These are phyloP conservation scores for Drosophila ogumai DNA, from an alignment of 1,140 invertebrate genomes.

Conservation along the genomic window DNA sequence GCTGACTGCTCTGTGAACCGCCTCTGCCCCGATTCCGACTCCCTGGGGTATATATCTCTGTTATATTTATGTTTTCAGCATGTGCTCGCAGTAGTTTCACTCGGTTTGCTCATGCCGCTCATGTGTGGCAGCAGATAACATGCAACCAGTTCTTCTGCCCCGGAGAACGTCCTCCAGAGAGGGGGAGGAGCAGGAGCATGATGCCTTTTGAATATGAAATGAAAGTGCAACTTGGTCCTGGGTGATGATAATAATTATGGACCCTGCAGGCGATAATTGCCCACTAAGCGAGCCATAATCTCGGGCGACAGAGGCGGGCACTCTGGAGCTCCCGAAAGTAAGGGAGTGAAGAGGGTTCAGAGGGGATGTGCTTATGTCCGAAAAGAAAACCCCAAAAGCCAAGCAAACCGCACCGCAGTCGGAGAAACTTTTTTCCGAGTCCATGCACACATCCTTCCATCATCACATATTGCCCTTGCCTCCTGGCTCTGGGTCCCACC, in stretches of 20 bases:
- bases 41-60: conserved; percentile 53
- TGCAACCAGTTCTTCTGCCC: conserved; percentile 39
- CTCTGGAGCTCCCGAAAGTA: not conserved
- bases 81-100: conserved; percentile 46
- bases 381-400: conserved; percentile 54
- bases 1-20: conserved; percentile 1
- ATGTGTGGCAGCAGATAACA: conserved; percentile 65
- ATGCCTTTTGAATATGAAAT: conserved; percentile 77
- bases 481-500: not conserved
- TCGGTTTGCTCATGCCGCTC: conserved; percentile 53
- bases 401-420: conserved; percentile 58
- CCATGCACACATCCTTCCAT: conserved; percentile 31
- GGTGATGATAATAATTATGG: conserved; percentile 72
- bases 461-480: conserved; percentile 16
- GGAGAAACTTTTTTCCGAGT: conserved; percentile 52
- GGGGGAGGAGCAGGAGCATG: not conserved
- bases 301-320: conserved; percentile 21
- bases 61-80: conserved; percentile 69
- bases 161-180: conserved; percentile 9
- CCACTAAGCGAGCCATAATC: conserved; percentile 76
- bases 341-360: not conserved
- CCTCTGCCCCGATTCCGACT: conserved; percentile 4
- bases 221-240: conserved; percentile 72
- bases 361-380: conserved; percentile 12
- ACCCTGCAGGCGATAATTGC: conserved; percentile 80